Percentiles rank a stretch among this genome's conserved stretches.
These are phyloP conservation scores for Agraylea sexmaculata DNA, from an alignment of 1,140 invertebrate genomes.

Conservation along the genomic window DNA sequence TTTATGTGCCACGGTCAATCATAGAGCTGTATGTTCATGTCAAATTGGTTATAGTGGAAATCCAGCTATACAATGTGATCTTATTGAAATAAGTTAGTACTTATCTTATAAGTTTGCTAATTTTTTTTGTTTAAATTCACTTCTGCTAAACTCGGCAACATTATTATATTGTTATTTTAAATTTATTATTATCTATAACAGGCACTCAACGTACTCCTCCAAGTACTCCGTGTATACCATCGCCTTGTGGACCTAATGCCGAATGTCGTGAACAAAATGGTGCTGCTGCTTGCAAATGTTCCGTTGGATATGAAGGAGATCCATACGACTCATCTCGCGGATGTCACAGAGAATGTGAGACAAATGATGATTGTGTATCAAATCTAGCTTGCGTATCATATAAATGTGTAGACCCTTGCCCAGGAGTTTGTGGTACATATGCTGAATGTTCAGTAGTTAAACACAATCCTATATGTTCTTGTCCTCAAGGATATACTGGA, in stretches of 20 bases:
- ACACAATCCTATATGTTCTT: slow-evolving; percentile 65
- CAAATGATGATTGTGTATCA: slow-evolving; percentile 57
- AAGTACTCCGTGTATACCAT: slow-evolving; percentile 52
- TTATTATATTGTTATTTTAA: slow-evolving; percentile 3
- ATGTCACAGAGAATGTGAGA: slow-evolving; percentile 65
- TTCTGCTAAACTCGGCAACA: slow-evolving; percentile 1
- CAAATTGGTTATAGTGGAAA: slow-evolving; percentile 41
- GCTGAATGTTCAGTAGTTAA: slow-evolving; percentile 62
- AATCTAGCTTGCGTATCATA: slow-evolving; percentile 58
- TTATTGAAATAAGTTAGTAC: slow-evolving; percentile 28
- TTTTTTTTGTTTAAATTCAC: slow-evolving; percentile 15
- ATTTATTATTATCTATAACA: slow-evolving; percentile 20
- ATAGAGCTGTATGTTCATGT: slow-evolving; percentile 45
- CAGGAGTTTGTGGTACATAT: slow-evolving; percentile 56
- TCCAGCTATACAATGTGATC: slow-evolving; percentile 35
- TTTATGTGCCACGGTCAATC: slow-evolving; percentile 50
- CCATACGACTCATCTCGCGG: slow-evolving; percentile 47
- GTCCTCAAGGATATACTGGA: slow-evolving; percentile 58
- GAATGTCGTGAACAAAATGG: slow-evolving; percentile 54
- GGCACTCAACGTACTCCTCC: slow-evolving; percentile 35
- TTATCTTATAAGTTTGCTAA: neutral
- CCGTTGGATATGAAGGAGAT: slow-evolving; percentile 56
- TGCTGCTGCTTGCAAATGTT: slow-evolving; percentile 56
- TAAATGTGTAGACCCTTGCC: slow-evolving; percentile 67
- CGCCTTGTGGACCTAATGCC: slow-evolving; percentile 57